Base-by-base conservation (phyloP, 2,113 vertebrate species). In the Acinonyx jubatus region DNA sequence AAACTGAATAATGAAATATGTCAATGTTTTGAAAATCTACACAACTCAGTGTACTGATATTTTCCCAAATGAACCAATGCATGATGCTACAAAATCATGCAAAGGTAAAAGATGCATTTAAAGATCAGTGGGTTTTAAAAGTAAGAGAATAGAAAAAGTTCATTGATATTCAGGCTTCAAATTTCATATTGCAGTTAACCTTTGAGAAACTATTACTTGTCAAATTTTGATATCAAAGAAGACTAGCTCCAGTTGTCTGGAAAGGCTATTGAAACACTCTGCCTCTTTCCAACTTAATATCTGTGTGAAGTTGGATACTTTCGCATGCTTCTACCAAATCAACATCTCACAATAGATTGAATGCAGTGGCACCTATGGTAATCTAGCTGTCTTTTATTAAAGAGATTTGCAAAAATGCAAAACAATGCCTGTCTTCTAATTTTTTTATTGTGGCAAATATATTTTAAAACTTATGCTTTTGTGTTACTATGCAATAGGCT, bases 171-270 rank as follows among this genome's bases (percentile, higher is more conserved):
- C 27, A 84, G 36, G 9, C 69, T 97, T 82, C 31, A 81, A 55
- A 89, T 66, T 96, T 61, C 23, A 52, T 45, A 52, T 68, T 95
- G 8, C 36, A 90, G 5, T 84, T 89, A 97, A 71, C 66, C 50
- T 93, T 94, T 95, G 76, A 86, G 45, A 88, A 96, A 91, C 52
- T 55, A 76, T 66, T 89, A 66, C 38, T 95, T 97, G 71, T 91
- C 78, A 96, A 80, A 48, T 93, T 95, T 93, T 97, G 57, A 73
- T 96, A 33, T 31, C 25, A 95, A 83, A 81, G 73, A 97, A 93
- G 61, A 91, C 91, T 74, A 92, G 55, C 31, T 78, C 89, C 25
- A 86, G 73, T 85, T 81, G 91, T 66, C 23, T 93, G 36, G 45
- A 96, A 96, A 89, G 15, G 12, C 65, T 89, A 38, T 69, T 96